phyloP scores from a whole-genome alignment of 2,888 invertebrate genomes.

The Zygogramma bicolorata region DNA sequence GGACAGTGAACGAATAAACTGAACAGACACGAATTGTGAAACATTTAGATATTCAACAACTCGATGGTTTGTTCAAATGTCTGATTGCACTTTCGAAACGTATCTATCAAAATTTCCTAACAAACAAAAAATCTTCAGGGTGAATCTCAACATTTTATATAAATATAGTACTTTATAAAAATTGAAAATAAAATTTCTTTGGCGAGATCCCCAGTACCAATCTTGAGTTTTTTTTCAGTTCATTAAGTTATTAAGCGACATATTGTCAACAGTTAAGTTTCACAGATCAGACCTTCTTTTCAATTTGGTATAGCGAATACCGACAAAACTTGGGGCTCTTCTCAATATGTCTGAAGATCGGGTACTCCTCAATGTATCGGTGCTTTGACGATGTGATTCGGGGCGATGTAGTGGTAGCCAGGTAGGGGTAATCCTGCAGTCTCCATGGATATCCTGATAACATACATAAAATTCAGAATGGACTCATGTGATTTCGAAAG shows the following conservation, averaged over 20 bases:
- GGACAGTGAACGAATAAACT: slow-evolving; percentile 42
- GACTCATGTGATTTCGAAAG: too few species aligned
- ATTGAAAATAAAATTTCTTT: slow-evolving; percentile 83
- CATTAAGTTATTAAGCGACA: slow-evolving; percentile 58
- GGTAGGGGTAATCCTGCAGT: slow-evolving; percentile 92
- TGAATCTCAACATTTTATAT: slow-evolving; percentile 65
- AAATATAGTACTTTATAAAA: slow-evolving; percentile 67
- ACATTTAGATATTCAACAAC: slow-evolving; percentile 42
- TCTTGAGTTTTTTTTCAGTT: slow-evolving; percentile 63
- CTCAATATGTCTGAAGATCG: slow-evolving; percentile 59
- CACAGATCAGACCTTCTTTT: slow-evolving; percentile 55
- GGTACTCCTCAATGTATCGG: slow-evolving; percentile 78
- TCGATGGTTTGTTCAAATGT: slow-evolving; percentile 45
- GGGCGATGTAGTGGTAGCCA: slow-evolving; percentile 92
- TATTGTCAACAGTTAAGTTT: slow-evolving; percentile 60
- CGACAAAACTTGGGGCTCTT: slow-evolving; percentile 64
- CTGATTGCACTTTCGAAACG: slow-evolving; percentile 40
- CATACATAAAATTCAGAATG: slow-evolving; percentile 27
- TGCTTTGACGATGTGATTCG: slow-evolving; percentile 92
- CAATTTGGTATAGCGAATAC: slow-evolving; percentile 58
- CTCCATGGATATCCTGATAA: slow-evolving; percentile 91
- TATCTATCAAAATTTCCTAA: slow-evolving; percentile 46
- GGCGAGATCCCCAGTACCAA: slow-evolving; percentile 87
- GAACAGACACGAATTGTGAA: slow-evolving; percentile 24
- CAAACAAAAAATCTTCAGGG: slow-evolving; percentile 54